These are phyloP conservation scores for Larimichthys crocea DNA, from an alignment of 2,113 vertebrate species.

Conservation along the genomic window DNA sequence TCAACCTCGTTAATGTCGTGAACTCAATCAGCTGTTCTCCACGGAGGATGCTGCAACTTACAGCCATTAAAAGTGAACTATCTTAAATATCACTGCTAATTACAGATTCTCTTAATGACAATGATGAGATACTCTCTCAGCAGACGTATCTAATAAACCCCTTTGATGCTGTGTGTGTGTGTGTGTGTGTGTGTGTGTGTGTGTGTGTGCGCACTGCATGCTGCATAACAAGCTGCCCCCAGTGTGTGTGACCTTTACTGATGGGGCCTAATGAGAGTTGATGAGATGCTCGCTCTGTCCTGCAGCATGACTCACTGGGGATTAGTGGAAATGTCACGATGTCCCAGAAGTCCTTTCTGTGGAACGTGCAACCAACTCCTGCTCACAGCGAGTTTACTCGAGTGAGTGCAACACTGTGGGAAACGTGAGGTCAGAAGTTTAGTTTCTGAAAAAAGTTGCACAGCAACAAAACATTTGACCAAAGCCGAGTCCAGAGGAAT, in stretches of 20 bases:
- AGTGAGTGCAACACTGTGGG: neutral
- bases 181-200: constrained; percentile 24
- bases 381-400: constrained; percentile 2
- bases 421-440: neutral
- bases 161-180: constrained; percentile 41
- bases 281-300: constrained; percentile 26
- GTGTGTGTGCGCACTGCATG: neutral
- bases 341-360: constrained; percentile 28
- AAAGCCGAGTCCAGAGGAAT: neutral
- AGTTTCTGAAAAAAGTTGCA: neutral
- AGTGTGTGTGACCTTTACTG: constrained; percentile 74
- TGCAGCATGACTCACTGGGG: constrained; percentile 28
- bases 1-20: constrained; percentile 6
- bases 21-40: constrained; percentile 14
- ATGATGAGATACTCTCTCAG: constrained; percentile 51
- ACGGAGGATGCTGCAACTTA: constrained; percentile 13
- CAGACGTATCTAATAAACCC: constrained; percentile 64
- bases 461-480: neutral
- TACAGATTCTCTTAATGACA: neutral
- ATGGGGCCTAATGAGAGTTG: constrained; percentile 59
- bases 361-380: neutral
- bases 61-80: constrained; percentile 5
- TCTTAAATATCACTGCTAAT: constrained; percentile 18
- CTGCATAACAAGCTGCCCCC: constrained; percentile 55
- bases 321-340: constrained; percentile 52